These are phyloP conservation scores for Amphimedon queenslandica DNA, from an alignment of 37 sponge, comb jelly and placozoan species.

Conservation along the genomic window DNA sequence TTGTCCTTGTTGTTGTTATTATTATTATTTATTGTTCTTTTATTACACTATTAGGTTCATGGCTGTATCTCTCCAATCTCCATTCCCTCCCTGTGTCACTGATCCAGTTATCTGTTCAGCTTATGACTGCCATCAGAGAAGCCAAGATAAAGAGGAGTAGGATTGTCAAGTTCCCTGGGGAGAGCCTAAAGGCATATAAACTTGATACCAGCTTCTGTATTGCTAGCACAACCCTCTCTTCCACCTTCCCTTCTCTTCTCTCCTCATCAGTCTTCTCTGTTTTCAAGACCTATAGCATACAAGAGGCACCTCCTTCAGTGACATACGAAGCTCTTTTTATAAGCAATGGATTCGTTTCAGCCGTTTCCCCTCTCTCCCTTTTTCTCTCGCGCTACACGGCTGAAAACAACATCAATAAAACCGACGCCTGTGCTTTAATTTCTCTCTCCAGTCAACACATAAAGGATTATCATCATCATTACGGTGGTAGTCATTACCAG, in stretches of 20 bases:
- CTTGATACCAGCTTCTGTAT: slow-evolving; percentile 34
- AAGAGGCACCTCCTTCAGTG: neutral
- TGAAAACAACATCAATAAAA: neutral
- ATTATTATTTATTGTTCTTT: slow-evolving; percentile 6
- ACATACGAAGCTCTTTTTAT: slow-evolving; percentile 17
- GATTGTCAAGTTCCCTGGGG: slow-evolving; percentile 16
- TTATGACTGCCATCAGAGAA: slow-evolving; percentile 15
- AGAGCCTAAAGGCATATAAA: neutral
- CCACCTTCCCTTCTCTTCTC: neutral
- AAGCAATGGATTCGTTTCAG: slow-evolving; percentile 11
- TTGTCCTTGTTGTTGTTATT: neutral
- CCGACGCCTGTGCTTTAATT: neutral
- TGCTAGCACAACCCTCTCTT: slow-evolving; percentile 10
- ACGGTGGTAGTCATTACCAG: no score
- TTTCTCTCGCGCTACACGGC: neutral
- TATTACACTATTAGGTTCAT: slow-evolving; percentile 20
- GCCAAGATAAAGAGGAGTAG: slow-evolving; percentile 4
- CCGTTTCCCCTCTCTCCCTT: slow-evolving; percentile 1
- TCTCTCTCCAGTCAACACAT: neutral
- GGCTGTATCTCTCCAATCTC: slow-evolving; percentile 28
- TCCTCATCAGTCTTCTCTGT: neutral
- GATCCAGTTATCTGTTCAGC: slow-evolving; percentile 18
- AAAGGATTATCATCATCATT: no score
- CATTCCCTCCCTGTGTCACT: slow-evolving; percentile 26
- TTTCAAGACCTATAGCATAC: slow-evolving; percentile 20